Conservation (phyloP, 2,797 vertebrate genomes). For the Rhinoraja longicauda region DNA sequence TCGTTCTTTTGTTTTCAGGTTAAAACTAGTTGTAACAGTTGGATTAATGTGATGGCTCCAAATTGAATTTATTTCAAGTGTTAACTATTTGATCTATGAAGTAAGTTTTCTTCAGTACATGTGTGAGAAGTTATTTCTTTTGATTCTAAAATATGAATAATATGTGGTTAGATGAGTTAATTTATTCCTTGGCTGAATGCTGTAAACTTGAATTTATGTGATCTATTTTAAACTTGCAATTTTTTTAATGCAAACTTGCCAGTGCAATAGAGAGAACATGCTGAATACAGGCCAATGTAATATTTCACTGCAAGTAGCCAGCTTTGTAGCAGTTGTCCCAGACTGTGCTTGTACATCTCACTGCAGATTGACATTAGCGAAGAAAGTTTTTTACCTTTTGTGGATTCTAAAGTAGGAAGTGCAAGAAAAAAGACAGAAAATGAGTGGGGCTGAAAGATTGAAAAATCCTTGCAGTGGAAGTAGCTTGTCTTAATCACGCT, state of each 20-base stretch:
- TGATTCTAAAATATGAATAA: neutral
- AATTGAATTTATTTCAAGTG: neutral
- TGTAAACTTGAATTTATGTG: neutral
- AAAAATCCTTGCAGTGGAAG: neutral
- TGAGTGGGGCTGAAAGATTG: neutral
- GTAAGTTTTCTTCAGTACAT: neutral
- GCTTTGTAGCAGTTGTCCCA: neutral
- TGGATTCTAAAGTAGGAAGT: neutral
- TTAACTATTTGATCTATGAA: neutral
- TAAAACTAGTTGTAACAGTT: neutral
- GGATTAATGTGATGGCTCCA: neutral
- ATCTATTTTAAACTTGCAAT: neutral
- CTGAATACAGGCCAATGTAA: neutral
- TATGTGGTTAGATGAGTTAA: too few relatives aligned
- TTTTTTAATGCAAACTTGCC: neutral
- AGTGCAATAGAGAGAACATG: neutral
- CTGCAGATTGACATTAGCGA: neutral
- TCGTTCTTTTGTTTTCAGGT: neutral
- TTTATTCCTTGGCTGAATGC: neutral
- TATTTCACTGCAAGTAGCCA: neutral
- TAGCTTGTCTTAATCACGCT: neutral
- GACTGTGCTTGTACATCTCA: neutral
- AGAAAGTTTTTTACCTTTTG: neutral
- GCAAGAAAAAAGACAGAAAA: neutral
- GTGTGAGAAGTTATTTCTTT: neutral